phyloP scores from a whole-genome alignment of 2,888 invertebrate genomes.

The Cantharis flavilabris region DNA sequence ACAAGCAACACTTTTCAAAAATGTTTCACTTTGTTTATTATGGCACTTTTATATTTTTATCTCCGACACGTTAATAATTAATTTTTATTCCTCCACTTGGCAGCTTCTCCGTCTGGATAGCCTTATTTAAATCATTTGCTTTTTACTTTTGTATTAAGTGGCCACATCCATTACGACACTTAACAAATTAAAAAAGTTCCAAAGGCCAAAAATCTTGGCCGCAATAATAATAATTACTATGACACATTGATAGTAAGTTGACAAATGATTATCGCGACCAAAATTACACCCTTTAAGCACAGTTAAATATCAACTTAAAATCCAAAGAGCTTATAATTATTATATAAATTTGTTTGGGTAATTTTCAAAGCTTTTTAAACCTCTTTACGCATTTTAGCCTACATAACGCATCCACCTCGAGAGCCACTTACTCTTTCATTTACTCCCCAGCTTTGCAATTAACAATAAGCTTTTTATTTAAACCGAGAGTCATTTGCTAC shows the following conservation, averaged over 20 bases:
- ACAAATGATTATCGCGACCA: not conserved
- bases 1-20: not conserved
- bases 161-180: not conserved
- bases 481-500: constrained; percentile 29
- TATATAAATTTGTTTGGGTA: constrained; percentile 27
- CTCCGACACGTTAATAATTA: not conserved
- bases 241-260: not conserved
- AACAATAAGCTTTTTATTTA: constrained; percentile 33
- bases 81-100: not conserved
- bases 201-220: not conserved
- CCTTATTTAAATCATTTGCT: not conserved
- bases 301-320: constrained; percentile 25
- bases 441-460: constrained; percentile 30
- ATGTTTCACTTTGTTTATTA: not conserved
- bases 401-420: constrained; percentile 29
- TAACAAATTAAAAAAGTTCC: not conserved
- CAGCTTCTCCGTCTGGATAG: not conserved
- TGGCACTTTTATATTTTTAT: not conserved
- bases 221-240: no score
- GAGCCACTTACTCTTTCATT: constrained; percentile 31
- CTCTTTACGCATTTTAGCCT: constrained; percentile 30
- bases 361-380: constrained; percentile 30
- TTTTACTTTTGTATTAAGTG: not conserved
- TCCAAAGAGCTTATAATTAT: constrained; percentile 16
- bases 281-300: constrained; percentile 11